These are phyloP conservation scores for Chondrosia reniformis DNA, from an alignment of 37 sponge, comb jelly and placozoan genomes.

Conservation along the genomic window DNA sequence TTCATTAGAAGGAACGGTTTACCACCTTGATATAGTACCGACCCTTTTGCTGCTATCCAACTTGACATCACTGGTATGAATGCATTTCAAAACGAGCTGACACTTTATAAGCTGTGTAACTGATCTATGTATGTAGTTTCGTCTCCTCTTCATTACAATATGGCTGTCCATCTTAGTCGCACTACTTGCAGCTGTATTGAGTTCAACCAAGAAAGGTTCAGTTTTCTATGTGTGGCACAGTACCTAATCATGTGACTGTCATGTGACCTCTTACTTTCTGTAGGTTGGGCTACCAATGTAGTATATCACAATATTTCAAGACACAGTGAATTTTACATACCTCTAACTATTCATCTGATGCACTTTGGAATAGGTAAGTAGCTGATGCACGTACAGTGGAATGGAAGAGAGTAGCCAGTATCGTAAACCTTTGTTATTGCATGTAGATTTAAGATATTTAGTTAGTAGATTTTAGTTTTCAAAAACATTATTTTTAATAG, in stretches of 20 bases:
- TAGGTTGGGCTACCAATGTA: not conserved
- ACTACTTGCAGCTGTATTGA: conserved; percentile 29
- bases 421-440: too few relatives aligned
- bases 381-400: too few relatives aligned
- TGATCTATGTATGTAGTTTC: conserved; percentile 8
- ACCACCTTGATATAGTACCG: conserved; percentile 22
- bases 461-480: too few relatives aligned
- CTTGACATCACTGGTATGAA: conserved; percentile 47
- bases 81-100: not conserved
- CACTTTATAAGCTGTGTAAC: too few relatives aligned
- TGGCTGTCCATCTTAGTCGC: conserved; percentile 38
- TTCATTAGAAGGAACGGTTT: conserved; percentile 46
- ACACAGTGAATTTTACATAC: conserved; percentile 21
- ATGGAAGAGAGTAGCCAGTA: too few relatives aligned
- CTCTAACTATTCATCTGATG: conserved; percentile 14
- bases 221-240: not conserved
- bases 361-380: conserved; percentile 65
- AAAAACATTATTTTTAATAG: too few relatives aligned
- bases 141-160: conserved; percentile 29
- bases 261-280: not conserved
- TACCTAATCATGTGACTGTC: not conserved
- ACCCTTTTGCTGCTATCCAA: conserved; percentile 53
- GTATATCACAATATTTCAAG: not conserved
- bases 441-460: too few relatives aligned
- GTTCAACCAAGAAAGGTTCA: conserved; percentile 15